These are phyloP conservation scores for Ciconia nigra DNA, from an alignment of 2,797 vertebrate genomes.

Conservation along the genomic window DNA sequence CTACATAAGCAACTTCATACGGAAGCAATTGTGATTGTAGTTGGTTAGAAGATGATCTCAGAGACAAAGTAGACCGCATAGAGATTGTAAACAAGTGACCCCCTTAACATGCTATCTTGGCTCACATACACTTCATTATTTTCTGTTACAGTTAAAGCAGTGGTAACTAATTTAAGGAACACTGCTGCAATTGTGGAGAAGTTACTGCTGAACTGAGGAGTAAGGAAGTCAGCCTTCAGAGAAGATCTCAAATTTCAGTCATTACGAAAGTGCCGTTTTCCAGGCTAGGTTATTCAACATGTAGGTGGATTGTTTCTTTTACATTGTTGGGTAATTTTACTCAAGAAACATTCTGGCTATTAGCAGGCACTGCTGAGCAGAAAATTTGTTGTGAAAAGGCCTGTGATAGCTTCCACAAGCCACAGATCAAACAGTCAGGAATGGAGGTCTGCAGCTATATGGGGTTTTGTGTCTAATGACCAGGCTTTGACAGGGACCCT, in stretches of 20 bases:
- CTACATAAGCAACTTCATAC: not conserved
- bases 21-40: not conserved
- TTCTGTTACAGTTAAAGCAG: not conserved
- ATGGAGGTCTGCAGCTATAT: not conserved
- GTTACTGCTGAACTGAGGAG: not conserved
- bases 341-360: not conserved
- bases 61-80: not conserved
- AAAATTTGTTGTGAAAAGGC: not conserved
- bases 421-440: not conserved
- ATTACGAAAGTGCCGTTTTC: not conserved
- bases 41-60: not conserved
- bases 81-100: not conserved
- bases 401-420: not conserved
- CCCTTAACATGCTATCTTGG: not conserved
- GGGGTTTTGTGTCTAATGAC: not conserved
- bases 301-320: not conserved
- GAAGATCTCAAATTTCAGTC: not conserved
- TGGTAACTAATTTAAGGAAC: not conserved
- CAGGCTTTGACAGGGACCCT: not conserved
- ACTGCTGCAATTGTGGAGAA: not conserved
- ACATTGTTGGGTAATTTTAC: not conserved
- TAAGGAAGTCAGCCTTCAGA: not conserved
- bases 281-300: not conserved
- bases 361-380: not conserved
- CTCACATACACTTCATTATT: accelerated